Evolutionary conservation across 2,888 invertebrate genomes (phyloP), one percentile per base, ranked within the genome.

Genomic region (Emmelina monodactyla): DNA sequence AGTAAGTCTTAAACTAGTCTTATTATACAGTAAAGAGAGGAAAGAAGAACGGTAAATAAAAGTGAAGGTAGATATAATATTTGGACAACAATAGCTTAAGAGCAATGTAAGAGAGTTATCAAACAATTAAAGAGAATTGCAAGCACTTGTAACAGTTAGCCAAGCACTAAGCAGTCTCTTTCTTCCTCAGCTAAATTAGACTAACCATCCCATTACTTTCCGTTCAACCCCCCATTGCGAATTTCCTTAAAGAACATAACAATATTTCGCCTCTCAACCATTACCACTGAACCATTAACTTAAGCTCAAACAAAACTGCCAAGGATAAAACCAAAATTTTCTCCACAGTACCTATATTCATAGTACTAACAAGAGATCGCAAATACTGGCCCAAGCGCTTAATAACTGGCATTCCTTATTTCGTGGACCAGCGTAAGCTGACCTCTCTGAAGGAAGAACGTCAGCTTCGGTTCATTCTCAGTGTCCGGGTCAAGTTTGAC

Each of bases 401-500:
- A 73, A 75, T 75, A 72, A 70, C 72, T 64, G 56, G 56, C 62
- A 78, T 76, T 71, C 72, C 72, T 65, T 45, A 45, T 49, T 46
- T 41, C 51, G 46, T 45, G 50, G 46, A 41, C 76, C 70, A 68
- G 41, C 42, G 31, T 45, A 42, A 31, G 25, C 41, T 44, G 63
- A 54, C 32, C 58, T 45, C 37, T 40, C 32, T 37, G 37, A 25
- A 11, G 3, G n/a, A 7, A 10, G 25, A n/a, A n/a, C n/a, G n/a
- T n/a, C n/a, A n/a, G n/a, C n/a, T n/a, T n/a, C n/a, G n/a, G n/a
- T n/a, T n/a, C n/a, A 25, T 25, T 25, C 11, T 7, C 3, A 12
- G 13, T 12, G 13, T 13, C 7, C 3, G 14, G 65, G 37, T 56
- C 66, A 42, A 35, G 39, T 32, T 48, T 42, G 33, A 39, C 41